Percentiles rank a stretch among this genome's conserved stretches.
Evolutionary conservation across 2,113 vertebrate genomes (phyloP).

Genomic region (Genyomyrus donnyi): DNA sequence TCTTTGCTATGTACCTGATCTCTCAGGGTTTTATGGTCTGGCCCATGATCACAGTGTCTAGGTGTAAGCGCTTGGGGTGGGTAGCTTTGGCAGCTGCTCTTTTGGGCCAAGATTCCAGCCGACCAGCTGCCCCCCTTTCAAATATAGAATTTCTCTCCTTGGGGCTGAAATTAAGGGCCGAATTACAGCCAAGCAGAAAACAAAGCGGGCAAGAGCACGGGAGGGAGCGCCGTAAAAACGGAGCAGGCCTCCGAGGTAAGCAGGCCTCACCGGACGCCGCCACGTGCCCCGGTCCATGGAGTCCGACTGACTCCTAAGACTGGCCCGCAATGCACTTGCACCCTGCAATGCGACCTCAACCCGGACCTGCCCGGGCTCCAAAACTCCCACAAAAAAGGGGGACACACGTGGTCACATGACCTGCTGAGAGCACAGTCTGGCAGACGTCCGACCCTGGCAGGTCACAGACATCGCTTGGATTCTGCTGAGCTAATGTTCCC

Average conservation of each 20-base stretch:
- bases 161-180: not conserved
- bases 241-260: not conserved
- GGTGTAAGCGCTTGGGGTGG: not conserved
- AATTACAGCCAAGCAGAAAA: not conserved
- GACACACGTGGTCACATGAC: not conserved
- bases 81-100: not conserved
- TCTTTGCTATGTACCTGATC: slow-evolving; percentile 10
- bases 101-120: not conserved
- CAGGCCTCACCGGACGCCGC: not conserved
- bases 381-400: not conserved
- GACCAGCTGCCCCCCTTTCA: slow-evolving; percentile 8
- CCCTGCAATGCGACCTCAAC: not conserved
- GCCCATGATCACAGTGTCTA: not conserved
- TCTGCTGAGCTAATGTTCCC: not conserved
- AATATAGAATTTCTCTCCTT: not conserved
- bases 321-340: not conserved
- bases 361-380: not conserved
- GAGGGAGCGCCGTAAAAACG: not conserved
- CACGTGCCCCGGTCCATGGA: not conserved
- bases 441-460: not conserved
- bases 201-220: not conserved
- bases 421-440: not conserved
- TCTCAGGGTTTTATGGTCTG: not conserved
- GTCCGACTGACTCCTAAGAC: not conserved
- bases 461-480: not conserved